Evolutionary conservation across 2,797 vertebrate species (phyloP).

Genomic region (Gambelia wislizenii): DNA sequence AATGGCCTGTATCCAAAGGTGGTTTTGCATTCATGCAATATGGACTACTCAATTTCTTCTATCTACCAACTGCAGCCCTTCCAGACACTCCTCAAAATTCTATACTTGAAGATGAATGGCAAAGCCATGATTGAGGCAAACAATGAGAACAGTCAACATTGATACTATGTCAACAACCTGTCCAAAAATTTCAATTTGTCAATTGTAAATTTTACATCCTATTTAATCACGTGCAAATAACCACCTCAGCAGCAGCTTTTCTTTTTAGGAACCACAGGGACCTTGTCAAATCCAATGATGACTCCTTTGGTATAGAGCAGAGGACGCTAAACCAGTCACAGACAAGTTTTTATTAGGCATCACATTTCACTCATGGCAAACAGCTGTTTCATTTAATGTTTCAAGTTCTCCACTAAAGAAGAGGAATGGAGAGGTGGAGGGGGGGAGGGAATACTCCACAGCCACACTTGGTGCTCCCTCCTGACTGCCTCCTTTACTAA

Average conservation of each 20-base stretch:
- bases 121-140: not conserved
- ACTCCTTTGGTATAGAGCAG: conserved; percentile 49
- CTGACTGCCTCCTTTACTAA: not conserved
- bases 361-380: conserved; percentile 61
- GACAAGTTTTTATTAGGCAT: conserved; percentile 56
- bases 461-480: not conserved
- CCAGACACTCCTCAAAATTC: not conserved
- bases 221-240: conserved; percentile 16
- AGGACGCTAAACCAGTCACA: conserved; percentile 50
- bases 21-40: not conserved
- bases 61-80: not conserved
- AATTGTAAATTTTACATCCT: not conserved
- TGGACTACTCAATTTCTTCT: not conserved
- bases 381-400: conserved; percentile 60
- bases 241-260: not conserved
- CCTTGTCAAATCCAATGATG: conserved; percentile 36
- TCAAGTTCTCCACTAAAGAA: conserved; percentile 42
- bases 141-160: conserved; percentile 31
- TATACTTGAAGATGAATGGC: not conserved
- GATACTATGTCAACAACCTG: not conserved
- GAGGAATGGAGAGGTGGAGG: not conserved
- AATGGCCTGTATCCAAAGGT: not conserved
- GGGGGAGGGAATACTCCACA: conserved; percentile 5
- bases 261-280: conserved; percentile 32
- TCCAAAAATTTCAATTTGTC: conserved; percentile 21